Percentiles rank a stretch among this genome's conserved stretches.
Evolutionary conservation across 2,888 invertebrate genomes (phyloP).

Genomic region (Entomobrya multifasciata): DNA sequence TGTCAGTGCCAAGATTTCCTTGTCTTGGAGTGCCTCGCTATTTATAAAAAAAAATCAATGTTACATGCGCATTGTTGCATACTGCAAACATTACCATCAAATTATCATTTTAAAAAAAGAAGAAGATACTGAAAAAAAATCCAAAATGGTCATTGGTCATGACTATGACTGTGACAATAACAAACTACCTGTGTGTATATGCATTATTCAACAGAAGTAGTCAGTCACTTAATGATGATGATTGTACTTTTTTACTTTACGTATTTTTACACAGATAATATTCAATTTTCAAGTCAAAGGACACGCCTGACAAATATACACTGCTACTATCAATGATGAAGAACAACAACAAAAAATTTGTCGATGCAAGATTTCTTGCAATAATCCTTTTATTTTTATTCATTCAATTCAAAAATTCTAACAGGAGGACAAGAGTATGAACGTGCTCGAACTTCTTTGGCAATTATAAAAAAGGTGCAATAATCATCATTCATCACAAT

Average conservation of each 20-base stretch:
- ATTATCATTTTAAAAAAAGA: neutral
- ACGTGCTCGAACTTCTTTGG: conserved; percentile 2
- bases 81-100: no score
- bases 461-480: neutral
- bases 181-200: no score
- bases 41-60: neutral
- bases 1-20: neutral
- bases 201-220: neutral
- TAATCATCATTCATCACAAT: neutral
- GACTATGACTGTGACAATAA: conserved; percentile 20
- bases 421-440: conserved; percentile 7
- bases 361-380: neutral
- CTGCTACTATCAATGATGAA: neutral
- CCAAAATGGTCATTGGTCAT: conserved; percentile 40
- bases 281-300: conserved; percentile 61
- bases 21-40: neutral
- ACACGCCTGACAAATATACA: conserved; percentile 50
- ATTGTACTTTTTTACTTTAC: no score
- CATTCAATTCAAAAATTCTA: conserved; percentile 22
- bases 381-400: neutral
- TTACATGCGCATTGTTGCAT: neutral
- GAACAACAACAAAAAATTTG: conserved; percentile 1
- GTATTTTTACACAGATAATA: neutral
- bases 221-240: no score
- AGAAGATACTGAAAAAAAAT: conserved; percentile 4